Conservation (phyloP, 2,888 invertebrate species). For the Drosophila recens region DNA sequence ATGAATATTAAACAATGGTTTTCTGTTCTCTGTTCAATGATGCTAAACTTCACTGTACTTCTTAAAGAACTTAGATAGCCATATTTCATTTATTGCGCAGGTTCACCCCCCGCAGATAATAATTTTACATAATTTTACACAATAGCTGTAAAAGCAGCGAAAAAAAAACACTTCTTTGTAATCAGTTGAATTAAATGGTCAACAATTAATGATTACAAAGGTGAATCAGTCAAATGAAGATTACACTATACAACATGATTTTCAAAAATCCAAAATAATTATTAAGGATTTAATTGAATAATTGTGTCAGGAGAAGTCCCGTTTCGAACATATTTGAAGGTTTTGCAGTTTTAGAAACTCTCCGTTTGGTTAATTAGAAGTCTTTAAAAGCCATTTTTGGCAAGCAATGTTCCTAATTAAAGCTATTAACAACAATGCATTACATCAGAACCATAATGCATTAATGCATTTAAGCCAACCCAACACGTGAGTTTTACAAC, state of each 20-base stretch:
- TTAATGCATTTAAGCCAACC: conserved; percentile 11
- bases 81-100: conserved; percentile 2
- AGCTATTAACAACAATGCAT: neutral
- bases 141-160: neutral
- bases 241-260: neutral
- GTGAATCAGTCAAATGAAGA: neutral
- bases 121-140: neutral
- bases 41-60: conserved; percentile 2
- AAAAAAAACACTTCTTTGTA: conserved; percentile 7
- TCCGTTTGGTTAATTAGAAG: too few relatives aligned
- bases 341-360: too few relatives aligned
- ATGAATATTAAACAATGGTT: neutral
- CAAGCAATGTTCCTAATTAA: neutral
- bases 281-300: neutral
- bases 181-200: conserved; percentile 22
- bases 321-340: too few relatives aligned
- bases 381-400: neutral
- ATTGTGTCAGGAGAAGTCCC: too few relatives aligned
- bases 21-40: neutral
- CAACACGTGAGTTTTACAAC: conserved; percentile 27
- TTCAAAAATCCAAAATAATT: neutral
- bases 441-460: neutral
- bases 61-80: neutral
- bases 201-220: conserved; percentile 2
- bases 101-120: conserved; percentile 8